Conservation (phyloP, 2,797 vertebrate species). For the Bufotes viridis region DNA sequence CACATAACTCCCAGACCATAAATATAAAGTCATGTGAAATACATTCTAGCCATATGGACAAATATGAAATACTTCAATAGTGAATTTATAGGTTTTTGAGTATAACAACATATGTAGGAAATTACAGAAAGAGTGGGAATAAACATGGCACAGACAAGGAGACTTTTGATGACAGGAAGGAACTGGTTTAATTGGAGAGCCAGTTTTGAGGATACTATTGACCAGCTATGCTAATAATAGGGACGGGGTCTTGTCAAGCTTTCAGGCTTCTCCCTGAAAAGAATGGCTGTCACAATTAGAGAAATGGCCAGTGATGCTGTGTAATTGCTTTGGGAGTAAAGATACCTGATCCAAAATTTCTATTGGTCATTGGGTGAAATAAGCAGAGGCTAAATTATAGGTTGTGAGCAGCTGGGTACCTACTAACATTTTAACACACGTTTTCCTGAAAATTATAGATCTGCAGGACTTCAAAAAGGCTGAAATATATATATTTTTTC, state of each 20-base stretch:
- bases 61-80: not conserved
- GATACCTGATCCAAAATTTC: not conserved
- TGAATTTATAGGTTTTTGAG: not conserved
- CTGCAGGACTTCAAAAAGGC: no score
- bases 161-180: not conserved
- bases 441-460: no score
- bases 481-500: no score
- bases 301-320: not conserved
- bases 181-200: not conserved
- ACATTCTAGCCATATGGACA: not conserved
- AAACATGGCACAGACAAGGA: not conserved
- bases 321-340: constrained; percentile 2
- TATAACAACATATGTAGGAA: no score
- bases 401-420: not conserved
- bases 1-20: no score
- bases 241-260: not conserved
- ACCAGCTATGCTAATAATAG: constrained; percentile 19
- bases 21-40: not conserved
- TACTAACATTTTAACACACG: no score
- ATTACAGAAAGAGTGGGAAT: not conserved
- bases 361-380: not conserved
- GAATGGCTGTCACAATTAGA: constrained; percentile 11
- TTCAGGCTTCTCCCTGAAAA: not conserved
- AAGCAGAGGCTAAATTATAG: not conserved
- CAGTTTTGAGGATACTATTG: constrained; percentile 5